phyloP scores from a whole-genome alignment of 2,888 invertebrate genomes.

The Drosophila putrida region DNA sequence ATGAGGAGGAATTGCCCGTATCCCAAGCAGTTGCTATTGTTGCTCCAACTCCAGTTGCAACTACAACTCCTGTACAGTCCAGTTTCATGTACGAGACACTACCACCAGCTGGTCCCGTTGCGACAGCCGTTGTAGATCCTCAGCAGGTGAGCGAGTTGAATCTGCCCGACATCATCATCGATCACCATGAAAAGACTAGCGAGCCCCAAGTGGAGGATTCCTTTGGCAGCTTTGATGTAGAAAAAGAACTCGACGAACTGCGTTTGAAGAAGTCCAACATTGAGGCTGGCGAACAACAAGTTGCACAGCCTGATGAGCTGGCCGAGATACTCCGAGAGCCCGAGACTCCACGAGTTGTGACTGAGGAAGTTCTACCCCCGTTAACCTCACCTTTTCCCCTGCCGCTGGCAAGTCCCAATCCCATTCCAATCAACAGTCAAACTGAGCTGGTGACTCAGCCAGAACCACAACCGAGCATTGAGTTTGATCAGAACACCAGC shows the following conservation, averaged over 20 bases:
- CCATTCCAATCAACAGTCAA: neutral
- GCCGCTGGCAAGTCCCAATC: constrained; percentile 39
- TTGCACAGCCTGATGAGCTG: constrained; percentile 30
- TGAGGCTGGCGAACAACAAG: constrained; percentile 16
- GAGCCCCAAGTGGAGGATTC: constrained; percentile 52
- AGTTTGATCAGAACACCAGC: constrained; percentile 74
- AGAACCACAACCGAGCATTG: constrained; percentile 49
- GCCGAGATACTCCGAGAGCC: constrained; percentile 51
- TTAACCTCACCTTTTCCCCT: neutral
- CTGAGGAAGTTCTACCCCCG: constrained; percentile 6
- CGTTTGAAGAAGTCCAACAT: constrained; percentile 54
- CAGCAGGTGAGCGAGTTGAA: constrained; percentile 79
- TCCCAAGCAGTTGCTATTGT: constrained; percentile 49
- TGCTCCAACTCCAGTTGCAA: constrained; percentile 42
- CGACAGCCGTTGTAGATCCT: constrained; percentile 66
- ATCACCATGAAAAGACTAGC: constrained; percentile 83
- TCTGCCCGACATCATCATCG: constrained; percentile 85
- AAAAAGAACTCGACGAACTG: constrained; percentile 81
- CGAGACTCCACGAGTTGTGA: neutral
- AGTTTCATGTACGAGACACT: constrained; percentile 71
- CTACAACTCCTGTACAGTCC: neutral
- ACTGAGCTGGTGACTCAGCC: neutral
- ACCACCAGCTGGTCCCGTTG: constrained; percentile 68
- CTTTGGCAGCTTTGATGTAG: constrained; percentile 81
- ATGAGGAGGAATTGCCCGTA: constrained; percentile 79